Evolutionary conservation across 2,113 vertebrate species (phyloP).

Genomic region (Boulengeromyrus knoepffleri): DNA sequence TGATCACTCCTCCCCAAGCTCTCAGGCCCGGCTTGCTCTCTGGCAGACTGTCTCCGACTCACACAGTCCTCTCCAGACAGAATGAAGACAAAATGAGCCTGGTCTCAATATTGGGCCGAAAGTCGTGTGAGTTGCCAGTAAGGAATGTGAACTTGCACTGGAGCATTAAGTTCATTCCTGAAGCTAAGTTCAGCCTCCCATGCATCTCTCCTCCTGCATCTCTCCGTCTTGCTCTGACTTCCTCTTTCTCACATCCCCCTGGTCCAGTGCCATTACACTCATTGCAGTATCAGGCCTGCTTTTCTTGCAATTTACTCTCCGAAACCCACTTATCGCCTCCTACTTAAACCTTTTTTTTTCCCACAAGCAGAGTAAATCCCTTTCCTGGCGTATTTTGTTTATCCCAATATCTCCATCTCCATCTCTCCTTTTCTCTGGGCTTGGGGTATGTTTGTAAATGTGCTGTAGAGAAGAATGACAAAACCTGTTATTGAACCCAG

Average conservation of each 20-base stretch:
- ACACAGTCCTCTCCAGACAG: constrained; percentile 22
- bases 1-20: background rate
- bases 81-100: constrained; percentile 30
- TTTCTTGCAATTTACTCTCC: constrained; percentile 7
- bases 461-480: constrained; percentile 52
- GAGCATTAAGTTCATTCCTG: constrained; percentile 50
- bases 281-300: background rate
- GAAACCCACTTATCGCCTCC: background rate
- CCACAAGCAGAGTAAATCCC: background rate
- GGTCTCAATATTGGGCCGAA: constrained; percentile 30
- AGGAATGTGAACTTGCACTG: constrained; percentile 55
- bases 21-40: constrained; percentile 9
- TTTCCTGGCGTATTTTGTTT: background rate
- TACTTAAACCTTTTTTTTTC: background rate
- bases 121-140: constrained; percentile 44
- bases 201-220: constrained; percentile 21
- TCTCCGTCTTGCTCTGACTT: constrained; percentile 22
- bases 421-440: background rate
- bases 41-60: constrained; percentile 14
- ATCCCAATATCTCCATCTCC: background rate
- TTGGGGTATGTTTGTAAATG: constrained; percentile 50
- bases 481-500: constrained; percentile 62
- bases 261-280: background rate
- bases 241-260: constrained; percentile 4
- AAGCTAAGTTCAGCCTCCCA: constrained; percentile 23